Evolutionary conservation across 2,113 vertebrate genomes (phyloP).

Genomic region (Lepisosteus oculatus): DNA sequence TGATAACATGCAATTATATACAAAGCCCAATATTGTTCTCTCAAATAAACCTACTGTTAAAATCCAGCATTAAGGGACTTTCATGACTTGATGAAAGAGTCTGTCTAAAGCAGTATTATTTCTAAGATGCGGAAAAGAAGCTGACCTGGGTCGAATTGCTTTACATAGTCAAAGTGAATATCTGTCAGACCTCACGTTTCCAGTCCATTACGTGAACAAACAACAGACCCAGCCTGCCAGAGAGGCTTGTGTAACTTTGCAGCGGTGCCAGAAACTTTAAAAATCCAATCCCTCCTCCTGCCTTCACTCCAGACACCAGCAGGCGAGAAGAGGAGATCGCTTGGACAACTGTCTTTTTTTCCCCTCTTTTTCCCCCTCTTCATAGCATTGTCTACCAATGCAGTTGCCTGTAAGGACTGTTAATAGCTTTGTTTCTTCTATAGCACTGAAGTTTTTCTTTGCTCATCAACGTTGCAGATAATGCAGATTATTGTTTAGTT

Average conservation of each 20-base stretch:
- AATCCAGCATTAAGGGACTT: no score
- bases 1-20: no score
- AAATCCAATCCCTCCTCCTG: constrained; percentile 57
- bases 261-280: constrained; percentile 71
- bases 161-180: constrained; percentile 13
- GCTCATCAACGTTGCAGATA: background rate
- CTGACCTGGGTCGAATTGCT: no score
- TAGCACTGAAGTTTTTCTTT: background rate
- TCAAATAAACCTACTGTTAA: no score
- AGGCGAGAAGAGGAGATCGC: constrained; percentile 38
- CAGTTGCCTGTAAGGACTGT: background rate
- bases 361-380: constrained; percentile 4
- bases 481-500: constrained; percentile 1
- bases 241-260: constrained; percentile 72
- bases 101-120: no score
- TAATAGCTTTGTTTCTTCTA: background rate
- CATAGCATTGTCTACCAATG: constrained; percentile 2
- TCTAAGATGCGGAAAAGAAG: no score
- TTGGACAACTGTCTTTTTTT: constrained; percentile 20
- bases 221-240: constrained; percentile 54
- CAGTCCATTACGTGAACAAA: constrained; percentile 68
- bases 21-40: no score
- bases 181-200: constrained; percentile 62
- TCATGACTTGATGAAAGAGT: no score
- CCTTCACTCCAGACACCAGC: constrained; percentile 53